Conservation (phyloP, 2,797 vertebrate genomes). For the Tokudaia muenninki region DNA sequence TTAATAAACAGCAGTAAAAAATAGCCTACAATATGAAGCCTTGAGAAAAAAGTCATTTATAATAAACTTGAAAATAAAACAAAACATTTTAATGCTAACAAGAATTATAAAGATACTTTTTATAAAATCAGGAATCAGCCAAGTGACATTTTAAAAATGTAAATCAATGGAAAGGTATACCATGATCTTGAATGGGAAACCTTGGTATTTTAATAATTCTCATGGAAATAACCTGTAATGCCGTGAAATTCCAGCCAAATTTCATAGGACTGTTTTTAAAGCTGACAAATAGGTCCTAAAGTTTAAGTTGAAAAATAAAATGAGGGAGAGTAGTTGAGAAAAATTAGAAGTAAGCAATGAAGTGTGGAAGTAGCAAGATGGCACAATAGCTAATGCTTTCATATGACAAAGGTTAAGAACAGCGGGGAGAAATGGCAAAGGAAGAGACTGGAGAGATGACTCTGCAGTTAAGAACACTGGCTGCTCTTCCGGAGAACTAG, state of each 20-base stretch:
- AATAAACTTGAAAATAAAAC: conserved; percentile 34
- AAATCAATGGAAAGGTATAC: conserved; percentile 50
- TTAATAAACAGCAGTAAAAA: conserved; percentile 44
- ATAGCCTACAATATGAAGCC: background rate
- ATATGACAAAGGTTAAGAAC: background rate
- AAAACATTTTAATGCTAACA: background rate
- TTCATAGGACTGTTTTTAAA: background rate
- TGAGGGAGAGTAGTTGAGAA: conserved; percentile 7
- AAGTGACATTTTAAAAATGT: conserved; percentile 38
- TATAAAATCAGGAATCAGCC: conserved; percentile 12
- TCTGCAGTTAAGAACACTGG: background rate
- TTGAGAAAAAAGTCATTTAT: background rate
- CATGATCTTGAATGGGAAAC: conserved; percentile 35
- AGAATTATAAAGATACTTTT: conserved; percentile 27
- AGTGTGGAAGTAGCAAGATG: background rate
- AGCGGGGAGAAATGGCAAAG: background rate
- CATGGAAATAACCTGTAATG: conserved; percentile 22
- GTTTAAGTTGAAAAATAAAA: conserved; percentile 37
- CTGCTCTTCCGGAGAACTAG: background rate
- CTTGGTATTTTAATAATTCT: conserved; percentile 49
- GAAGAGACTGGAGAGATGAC: background rate
- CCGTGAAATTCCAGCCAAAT: conserved; percentile 27
- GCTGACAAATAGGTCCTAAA: conserved; percentile 51
- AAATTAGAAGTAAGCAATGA: conserved; percentile 49
- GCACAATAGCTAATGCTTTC: conserved; percentile 22